Percentiles rank a stretch among this genome's conserved stretches.
Evolutionary conservation across 2,113 vertebrate genomes (phyloP).

Genomic region (Abramis brama): DNA sequence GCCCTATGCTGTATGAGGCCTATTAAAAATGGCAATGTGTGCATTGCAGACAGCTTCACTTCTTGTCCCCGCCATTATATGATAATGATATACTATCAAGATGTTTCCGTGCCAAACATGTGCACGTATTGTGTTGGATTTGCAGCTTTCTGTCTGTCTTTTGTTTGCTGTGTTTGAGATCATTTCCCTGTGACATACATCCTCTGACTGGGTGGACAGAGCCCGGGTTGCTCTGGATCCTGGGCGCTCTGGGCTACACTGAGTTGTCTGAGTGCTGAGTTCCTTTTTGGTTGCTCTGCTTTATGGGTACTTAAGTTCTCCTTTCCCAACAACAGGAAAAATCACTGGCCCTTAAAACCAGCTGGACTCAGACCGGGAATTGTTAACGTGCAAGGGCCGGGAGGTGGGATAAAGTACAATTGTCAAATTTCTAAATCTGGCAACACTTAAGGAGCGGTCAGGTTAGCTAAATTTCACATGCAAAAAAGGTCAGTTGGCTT

Average conservation of each 20-base stretch:
- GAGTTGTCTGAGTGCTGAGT: not conserved
- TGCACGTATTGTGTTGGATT: not conserved
- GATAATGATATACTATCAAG: constrained; percentile 11
- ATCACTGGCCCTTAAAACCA: not conserved
- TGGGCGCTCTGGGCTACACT: not conserved
- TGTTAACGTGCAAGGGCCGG: not conserved
- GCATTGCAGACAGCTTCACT: constrained; percentile 15
- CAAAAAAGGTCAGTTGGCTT: not conserved
- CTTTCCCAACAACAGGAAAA: not conserved
- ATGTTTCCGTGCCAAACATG: constrained; percentile 1
- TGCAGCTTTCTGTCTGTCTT: constrained; percentile 7
- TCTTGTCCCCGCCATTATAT: constrained; percentile 16
- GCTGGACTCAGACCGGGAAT: not conserved
- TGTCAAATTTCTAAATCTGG: not conserved
- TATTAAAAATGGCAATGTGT: not conserved
- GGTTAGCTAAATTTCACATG: not conserved
- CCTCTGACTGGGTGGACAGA: not conserved
- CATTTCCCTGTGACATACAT: constrained; percentile 30
- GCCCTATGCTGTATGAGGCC: not conserved
- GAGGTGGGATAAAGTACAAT: not conserved
- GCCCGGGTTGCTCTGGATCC: not conserved
- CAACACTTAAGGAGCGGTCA: not conserved
- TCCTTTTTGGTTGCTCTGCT: not conserved
- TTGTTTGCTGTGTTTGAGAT: constrained; percentile 33
- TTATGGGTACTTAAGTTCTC: not conserved